Evolutionary conservation across 2,113 vertebrate species (phyloP).

Genomic region (Cheilinus undulatus): DNA sequence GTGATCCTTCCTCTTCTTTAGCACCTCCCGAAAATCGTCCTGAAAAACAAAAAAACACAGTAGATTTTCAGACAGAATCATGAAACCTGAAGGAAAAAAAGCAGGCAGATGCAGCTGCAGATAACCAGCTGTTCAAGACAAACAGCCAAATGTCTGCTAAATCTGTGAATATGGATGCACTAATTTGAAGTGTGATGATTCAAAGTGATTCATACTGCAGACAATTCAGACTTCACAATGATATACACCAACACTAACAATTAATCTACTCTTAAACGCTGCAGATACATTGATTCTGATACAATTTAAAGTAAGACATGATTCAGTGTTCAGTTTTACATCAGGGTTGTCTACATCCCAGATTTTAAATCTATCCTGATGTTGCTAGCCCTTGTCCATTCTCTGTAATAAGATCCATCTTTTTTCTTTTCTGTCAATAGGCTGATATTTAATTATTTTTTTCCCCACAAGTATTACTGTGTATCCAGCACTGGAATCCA

Average conservation of each 20-base stretch:
- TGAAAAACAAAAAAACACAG: constrained; percentile 74
- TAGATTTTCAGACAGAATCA: constrained; percentile 28
- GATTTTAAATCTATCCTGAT: neutral
- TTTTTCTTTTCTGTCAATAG: no score
- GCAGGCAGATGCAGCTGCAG: constrained; percentile 52
- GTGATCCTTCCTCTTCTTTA: constrained; percentile 81
- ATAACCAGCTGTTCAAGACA: constrained; percentile 49
- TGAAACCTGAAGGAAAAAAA: constrained; percentile 35
- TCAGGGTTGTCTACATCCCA: neutral
- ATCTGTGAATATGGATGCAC: neutral
- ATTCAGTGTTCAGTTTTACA: no score
- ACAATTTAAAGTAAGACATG: no score
- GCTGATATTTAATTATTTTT: no score
- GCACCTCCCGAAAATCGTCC: constrained; percentile 81
- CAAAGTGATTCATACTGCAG: neutral
- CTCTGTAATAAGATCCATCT: no score
- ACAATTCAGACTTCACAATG: neutral
- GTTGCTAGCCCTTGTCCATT: no score
- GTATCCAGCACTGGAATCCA: no score
- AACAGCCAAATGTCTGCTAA: neutral
- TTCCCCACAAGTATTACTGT: no score
- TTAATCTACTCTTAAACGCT: neutral
- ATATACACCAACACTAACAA: neutral
- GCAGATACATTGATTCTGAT: neutral
- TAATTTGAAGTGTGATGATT: neutral